phyloP scores from a whole-genome alignment of 2,888 invertebrate species.

The Morpho achilles region DNA sequence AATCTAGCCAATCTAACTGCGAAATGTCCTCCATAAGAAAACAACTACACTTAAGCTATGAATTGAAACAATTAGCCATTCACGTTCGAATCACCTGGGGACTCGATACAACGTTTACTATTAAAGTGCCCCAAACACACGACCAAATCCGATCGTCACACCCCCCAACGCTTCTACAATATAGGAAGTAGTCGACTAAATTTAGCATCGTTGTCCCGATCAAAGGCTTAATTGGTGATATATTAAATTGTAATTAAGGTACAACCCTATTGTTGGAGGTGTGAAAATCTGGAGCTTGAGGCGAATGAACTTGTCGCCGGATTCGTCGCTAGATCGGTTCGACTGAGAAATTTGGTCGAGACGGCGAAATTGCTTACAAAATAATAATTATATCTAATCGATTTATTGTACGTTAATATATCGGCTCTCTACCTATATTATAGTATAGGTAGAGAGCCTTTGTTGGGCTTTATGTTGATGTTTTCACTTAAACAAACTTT shows the following conservation, averaged over 20 bases:
- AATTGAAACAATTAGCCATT: constrained; percentile 39
- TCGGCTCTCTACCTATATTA: too few relatives aligned
- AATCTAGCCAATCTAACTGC: constrained; percentile 14
- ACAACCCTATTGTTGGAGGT: constrained; percentile 58
- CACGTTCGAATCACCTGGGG: constrained; percentile 43
- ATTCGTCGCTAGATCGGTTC: constrained; percentile 35
- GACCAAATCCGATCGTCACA: constrained; percentile 31
- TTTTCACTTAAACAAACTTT: too few relatives aligned
- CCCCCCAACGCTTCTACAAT: constrained; percentile 21
- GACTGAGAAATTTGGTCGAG: neutral
- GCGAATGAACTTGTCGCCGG: constrained; percentile 39
- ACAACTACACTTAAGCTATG: constrained; percentile 29
- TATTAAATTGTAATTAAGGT: constrained; percentile 77
- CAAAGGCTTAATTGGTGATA: constrained; percentile 73
- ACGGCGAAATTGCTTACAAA: neutral
- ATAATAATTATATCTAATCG: too few relatives aligned
- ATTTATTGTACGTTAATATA: too few relatives aligned
- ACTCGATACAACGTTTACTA: constrained; percentile 37
- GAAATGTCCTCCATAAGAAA: constrained; percentile 23
- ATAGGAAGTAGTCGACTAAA: constrained; percentile 37
- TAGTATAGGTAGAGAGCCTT: too few relatives aligned
- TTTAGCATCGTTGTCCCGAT: constrained; percentile 53
- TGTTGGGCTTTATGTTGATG: too few relatives aligned
- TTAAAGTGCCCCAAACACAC: constrained; percentile 34
- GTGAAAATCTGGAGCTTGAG: constrained; percentile 49